Percentiles rank a stretch among this genome's conserved stretches.
Conservation (phyloP, 53 echinoderm and acorn worm species). For the Apostichopus leukothele region DNA sequence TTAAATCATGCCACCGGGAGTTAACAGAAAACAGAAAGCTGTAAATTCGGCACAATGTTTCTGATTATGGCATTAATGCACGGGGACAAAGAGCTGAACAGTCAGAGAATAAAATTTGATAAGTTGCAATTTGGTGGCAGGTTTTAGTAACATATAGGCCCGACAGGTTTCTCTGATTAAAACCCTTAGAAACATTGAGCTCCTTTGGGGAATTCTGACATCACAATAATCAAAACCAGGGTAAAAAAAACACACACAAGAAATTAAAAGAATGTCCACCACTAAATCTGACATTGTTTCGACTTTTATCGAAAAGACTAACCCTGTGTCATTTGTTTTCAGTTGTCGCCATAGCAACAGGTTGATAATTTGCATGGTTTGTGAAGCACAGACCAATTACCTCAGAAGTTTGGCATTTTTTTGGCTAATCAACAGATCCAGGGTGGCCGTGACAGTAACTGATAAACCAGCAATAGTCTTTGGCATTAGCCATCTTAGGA, state of each 20-base stretch:
- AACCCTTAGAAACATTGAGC: constrained; percentile 11
- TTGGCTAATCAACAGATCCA: constrained; percentile 44
- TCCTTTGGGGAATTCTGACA: constrained; percentile 32
- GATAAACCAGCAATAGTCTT: constrained; percentile 35
- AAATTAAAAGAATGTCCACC: constrained; percentile 43
- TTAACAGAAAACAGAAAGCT: not conserved
- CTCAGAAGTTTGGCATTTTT: constrained; percentile 26
- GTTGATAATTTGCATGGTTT: constrained; percentile 48
- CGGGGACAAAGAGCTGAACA: constrained; percentile 9
- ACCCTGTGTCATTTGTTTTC: constrained; percentile 32
- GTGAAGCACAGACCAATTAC: constrained; percentile 49
- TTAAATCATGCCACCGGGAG: constrained; percentile 12
- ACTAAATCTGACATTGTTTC: constrained; percentile 30
- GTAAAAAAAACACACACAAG: constrained; percentile 3
- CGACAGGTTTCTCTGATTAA: constrained; percentile 39
- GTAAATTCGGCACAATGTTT: constrained; percentile 19
- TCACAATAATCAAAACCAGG: not conserved
- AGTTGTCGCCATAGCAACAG: constrained; percentile 41
- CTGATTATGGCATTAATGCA: constrained; percentile 44
- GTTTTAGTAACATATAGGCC: not conserved
- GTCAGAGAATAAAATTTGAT: constrained; percentile 27
- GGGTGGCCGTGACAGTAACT: constrained; percentile 44
- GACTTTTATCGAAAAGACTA: constrained; percentile 8
- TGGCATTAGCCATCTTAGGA: constrained; percentile 49
- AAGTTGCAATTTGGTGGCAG: constrained; percentile 18